Conservation (phyloP, 1,140 invertebrate species). For the Tetramorium parvispinum region DNA sequence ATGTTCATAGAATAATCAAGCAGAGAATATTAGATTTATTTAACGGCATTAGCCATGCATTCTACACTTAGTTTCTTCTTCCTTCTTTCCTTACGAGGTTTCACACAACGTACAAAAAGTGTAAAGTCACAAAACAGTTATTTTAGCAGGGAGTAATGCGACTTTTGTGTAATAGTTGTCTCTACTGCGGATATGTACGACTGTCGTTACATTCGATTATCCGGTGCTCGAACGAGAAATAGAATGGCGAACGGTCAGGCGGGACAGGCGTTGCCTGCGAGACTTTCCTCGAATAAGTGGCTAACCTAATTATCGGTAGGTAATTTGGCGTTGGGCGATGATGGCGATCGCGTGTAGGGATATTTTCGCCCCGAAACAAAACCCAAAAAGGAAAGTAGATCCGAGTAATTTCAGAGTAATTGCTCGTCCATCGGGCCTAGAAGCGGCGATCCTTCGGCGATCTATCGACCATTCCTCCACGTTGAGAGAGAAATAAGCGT, state of each 20-base stretch:
- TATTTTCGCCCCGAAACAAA: slow-evolving; percentile 74
- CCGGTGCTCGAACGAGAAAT: neutral
- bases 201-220: slow-evolving; percentile 31
- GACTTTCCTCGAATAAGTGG: slow-evolving; percentile 58
- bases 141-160: neutral
- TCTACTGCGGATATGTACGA: neutral
- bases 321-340: slow-evolving; percentile 63
- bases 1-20: neutral
- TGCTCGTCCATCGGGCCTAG: slow-evolving; percentile 67
- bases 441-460: slow-evolving; percentile 68
- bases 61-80: neutral
- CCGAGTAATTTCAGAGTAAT: slow-evolving; percentile 77
- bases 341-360: slow-evolving; percentile 73
- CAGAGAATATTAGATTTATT: neutral
- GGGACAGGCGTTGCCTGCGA: slow-evolving; percentile 29
- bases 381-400: slow-evolving; percentile 70
- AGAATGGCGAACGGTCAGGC: slow-evolving; percentile 45
- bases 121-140: neutral
- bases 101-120: neutral
- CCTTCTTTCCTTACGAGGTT: neutral
- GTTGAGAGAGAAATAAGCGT: slow-evolving; percentile 61
- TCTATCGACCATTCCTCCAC: slow-evolving; percentile 56
- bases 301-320: slow-evolving; percentile 49
- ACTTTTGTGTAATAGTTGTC: neutral
- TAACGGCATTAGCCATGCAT: neutral